A percentile compares a stretch with the other conserved stretches of the same genome.
Evolutionary conservation across 2,888 invertebrate genomes (phyloP).

Genomic region (Acanthoscelides obtectus): DNA sequence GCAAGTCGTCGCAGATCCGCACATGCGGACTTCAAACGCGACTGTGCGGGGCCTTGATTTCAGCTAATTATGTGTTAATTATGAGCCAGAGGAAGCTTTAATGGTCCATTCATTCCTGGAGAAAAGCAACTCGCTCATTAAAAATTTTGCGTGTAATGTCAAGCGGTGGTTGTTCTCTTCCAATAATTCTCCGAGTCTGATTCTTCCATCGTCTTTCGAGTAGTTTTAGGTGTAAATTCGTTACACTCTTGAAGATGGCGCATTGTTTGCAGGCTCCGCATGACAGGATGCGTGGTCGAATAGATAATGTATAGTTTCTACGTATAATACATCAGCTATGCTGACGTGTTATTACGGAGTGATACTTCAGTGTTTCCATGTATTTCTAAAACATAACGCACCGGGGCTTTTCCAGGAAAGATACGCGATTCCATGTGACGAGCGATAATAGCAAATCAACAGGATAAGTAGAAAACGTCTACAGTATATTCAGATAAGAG

Average conservation of each 20-base stretch:
- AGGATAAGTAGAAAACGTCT: too few species aligned
- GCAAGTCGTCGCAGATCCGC: background rate
- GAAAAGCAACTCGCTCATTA: conserved; percentile 19
- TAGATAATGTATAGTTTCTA: background rate
- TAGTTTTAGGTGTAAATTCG: background rate
- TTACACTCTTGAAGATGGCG: background rate
- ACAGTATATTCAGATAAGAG: too few species aligned
- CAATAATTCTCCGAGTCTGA: background rate
- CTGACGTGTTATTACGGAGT: background rate
- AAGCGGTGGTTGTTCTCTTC: background rate
- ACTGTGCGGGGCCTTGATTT: conserved; percentile 21
- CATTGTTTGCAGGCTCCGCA: background rate
- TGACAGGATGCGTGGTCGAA: background rate
- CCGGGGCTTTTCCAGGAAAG: background rate
- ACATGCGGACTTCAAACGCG: background rate
- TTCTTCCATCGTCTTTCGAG: background rate
- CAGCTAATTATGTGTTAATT: conserved; percentile 26
- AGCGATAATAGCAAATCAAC: background rate
- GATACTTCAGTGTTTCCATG: background rate
- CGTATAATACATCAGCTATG: background rate
- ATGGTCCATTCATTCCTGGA: conserved; percentile 22
- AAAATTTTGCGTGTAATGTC: conserved; percentile 9
- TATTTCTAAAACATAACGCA: background rate
- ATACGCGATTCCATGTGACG: background rate
- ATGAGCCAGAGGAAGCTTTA: conserved; percentile 24